phyloP scores from a whole-genome alignment of 2,113 vertebrate species.

The Limnothrissa miodon region DNA sequence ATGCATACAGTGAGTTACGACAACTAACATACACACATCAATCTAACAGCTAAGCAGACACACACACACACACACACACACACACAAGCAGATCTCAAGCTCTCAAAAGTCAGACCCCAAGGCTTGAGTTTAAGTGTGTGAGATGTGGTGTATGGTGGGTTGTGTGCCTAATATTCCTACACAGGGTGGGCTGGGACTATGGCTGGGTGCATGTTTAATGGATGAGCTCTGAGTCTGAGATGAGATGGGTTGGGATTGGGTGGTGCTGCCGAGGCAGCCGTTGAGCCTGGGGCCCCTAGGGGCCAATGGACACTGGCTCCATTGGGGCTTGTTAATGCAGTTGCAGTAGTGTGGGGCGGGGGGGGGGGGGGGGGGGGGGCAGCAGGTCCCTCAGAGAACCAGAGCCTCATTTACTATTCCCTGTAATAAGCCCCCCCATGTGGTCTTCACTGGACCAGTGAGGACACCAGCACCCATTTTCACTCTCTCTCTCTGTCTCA shows the following conservation, averaged over 20 bases:
- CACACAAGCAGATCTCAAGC: not conserved
- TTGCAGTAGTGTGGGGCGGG: no score
- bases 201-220: not conserved
- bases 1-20: not conserved
- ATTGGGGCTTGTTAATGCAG: not conserved
- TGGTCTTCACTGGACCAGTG: not conserved
- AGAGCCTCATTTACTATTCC: not conserved
- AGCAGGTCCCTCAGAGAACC: not conserved
- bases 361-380: not conserved
- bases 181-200: not conserved
- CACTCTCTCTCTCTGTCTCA: no score
- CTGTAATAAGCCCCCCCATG: not conserved
- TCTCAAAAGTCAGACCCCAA: not conserved
- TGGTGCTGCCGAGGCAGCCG: not conserved
- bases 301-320: not conserved
- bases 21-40: not conserved
- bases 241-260: not conserved
- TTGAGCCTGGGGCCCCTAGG: not conserved
- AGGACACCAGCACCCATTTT: not conserved
- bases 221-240: not conserved
- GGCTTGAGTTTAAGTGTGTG: not conserved
- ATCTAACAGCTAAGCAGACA: not conserved
- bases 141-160: not conserved
- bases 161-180: no score
- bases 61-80: not conserved